Evolutionary conservation across 2,888 invertebrate genomes (phyloP).

Genomic region (Epiblema foenella): DNA sequence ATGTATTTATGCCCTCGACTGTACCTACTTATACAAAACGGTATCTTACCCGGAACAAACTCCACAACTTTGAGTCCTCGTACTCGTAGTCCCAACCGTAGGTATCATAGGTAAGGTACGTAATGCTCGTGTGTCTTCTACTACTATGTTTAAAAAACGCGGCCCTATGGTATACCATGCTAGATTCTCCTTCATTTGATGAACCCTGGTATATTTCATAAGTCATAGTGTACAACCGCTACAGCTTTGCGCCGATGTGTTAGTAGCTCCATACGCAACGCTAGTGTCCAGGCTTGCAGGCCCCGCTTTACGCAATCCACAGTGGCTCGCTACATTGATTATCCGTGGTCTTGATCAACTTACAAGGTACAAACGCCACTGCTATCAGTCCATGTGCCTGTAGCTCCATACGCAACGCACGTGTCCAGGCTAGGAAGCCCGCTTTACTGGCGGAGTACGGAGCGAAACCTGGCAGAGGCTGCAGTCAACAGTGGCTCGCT

Average conservation of each 20-base stretch:
- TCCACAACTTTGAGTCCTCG: no score
- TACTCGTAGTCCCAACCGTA: no score
- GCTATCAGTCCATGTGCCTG: background rate
- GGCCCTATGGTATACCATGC: no score
- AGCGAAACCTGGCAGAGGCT: constrained; percentile 89
- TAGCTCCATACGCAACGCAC: constrained; percentile 57
- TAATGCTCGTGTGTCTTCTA: no score
- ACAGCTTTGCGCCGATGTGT: background rate
- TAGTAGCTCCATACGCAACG: constrained; percentile 40
- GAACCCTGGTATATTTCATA: no score
- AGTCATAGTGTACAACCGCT: no score
- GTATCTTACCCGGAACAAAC: no score
- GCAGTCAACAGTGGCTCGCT: constrained; percentile 92
- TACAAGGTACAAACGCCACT: background rate
- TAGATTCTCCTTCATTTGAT: no score
- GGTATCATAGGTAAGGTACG: no score
- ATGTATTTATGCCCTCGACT: no score
- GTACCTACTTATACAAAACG: no score
- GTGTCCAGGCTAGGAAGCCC: constrained; percentile 89
- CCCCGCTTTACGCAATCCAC: constrained; percentile 91
- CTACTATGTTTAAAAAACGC: no score
- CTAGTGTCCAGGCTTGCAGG: constrained; percentile 88
- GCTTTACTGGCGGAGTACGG: constrained; percentile 94
- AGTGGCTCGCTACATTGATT: constrained; percentile 93
- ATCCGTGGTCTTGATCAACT: background rate